These are phyloP conservation scores for Pecten maximus DNA, from an alignment of 2,888 invertebrate genomes.

Conservation along the genomic window DNA sequence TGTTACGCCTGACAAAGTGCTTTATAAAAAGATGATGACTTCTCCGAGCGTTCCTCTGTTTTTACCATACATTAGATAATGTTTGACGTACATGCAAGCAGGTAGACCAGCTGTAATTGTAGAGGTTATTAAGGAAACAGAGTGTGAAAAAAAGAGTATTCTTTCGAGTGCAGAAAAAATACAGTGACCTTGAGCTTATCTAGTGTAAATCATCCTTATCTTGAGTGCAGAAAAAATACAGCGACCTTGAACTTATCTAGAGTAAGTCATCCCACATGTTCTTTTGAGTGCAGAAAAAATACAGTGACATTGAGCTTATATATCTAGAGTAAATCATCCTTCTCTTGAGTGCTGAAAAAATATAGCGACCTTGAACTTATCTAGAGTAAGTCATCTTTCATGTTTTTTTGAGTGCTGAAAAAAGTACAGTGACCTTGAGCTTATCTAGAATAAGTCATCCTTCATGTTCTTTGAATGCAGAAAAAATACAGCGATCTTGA, in stretches of 20 bases:
- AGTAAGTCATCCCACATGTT: no score
- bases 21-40: background rate
- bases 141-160: background rate
- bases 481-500: background rate
- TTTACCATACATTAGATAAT: background rate
- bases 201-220: background rate
- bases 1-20: background rate
- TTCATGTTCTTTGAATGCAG: background rate
- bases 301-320: background rate
- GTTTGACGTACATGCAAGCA: background rate
- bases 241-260: no score
- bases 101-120: background rate
- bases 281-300: no score
- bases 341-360: background rate
- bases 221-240: background rate
- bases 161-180: no score
- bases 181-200: background rate
- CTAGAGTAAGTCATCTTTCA: no score
- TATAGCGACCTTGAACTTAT: no score
- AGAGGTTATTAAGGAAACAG: background rate
- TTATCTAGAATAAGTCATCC: background rate
- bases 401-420: no score
- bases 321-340: background rate
- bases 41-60: background rate
- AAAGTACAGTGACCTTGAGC: background rate